phyloP scores from a whole-genome alignment of 2,797 vertebrate species.

The Lepus oiostolus region DNA sequence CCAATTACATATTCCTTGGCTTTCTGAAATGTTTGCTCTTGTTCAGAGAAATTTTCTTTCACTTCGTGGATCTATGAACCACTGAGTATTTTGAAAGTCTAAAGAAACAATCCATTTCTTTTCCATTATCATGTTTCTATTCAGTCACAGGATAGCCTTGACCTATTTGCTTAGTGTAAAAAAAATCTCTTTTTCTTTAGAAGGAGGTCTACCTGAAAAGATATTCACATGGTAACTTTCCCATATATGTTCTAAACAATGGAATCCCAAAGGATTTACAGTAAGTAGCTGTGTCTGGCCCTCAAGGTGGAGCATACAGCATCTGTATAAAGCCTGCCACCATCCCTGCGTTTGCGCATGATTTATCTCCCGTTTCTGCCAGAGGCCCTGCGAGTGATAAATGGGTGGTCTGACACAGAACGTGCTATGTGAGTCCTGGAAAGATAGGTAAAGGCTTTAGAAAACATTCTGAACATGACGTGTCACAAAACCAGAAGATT shows the following conservation, averaged over 20 bases:
- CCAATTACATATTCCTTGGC: background rate
- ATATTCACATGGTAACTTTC: conserved; percentile 31
- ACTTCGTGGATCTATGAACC: background rate
- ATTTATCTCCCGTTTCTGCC: conserved; percentile 67
- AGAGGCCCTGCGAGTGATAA: conserved; percentile 38
- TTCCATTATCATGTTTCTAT: background rate
- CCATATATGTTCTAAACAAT: conserved; percentile 48
- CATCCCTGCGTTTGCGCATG: conserved; percentile 16
- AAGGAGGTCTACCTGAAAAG: background rate
- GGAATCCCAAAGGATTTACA: conserved; percentile 16
- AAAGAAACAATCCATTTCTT: background rate
- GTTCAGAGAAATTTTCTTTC: conserved; percentile 14
- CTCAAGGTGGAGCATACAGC: conserved; percentile 6
- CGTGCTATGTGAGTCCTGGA: background rate
- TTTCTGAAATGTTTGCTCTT: conserved; percentile 14
- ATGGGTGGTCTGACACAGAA: background rate
- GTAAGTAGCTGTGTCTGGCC: conserved; percentile 41
- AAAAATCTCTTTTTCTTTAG: background rate
- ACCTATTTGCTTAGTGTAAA: conserved; percentile 55
- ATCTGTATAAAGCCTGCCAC: conserved; percentile 37
- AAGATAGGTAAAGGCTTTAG: conserved; percentile 46
- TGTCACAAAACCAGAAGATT: conserved; percentile 2
- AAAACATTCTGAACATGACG: conserved; percentile 30
- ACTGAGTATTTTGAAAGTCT: background rate
- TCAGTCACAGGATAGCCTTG: background rate